Conservation (phyloP, 2,888 invertebrate genomes). For the Patella depressa region DNA sequence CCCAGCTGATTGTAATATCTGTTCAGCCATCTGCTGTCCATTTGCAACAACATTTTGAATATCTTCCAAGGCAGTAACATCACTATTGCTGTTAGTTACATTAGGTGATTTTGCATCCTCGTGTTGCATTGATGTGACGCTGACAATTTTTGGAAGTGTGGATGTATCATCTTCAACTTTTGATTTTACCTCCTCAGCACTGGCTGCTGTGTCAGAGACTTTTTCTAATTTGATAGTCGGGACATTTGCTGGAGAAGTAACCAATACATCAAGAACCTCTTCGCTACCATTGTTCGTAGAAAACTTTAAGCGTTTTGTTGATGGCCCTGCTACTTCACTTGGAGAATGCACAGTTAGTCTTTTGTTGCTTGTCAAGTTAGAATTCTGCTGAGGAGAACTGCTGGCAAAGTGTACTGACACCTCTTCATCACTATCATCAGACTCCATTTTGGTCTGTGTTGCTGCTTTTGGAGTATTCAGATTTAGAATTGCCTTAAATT, state of each 20-base stretch:
- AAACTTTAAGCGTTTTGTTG: background rate
- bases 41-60: background rate
- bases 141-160: background rate
- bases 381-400: background rate
- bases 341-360: background rate
- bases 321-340: background rate
- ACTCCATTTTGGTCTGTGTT: background rate
- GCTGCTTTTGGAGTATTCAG: background rate
- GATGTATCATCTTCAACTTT: background rate
- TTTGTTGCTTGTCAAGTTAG: background rate
- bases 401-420: background rate
- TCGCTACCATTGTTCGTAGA: background rate
- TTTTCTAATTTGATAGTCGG: background rate
- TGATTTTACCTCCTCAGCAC: background rate
- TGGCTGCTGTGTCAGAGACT: background rate
- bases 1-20: background rate
- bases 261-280: background rate
- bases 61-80: background rate
- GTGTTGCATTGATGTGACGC: background rate
- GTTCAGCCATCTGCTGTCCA: background rate
- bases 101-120: background rate
- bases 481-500: conserved; percentile 49
- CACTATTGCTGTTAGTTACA: background rate
- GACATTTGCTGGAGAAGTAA: background rate
- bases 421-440: background rate